A percentile compares a stretch with the other conserved stretches of the same genome.
Conservation (phyloP, 2,888 invertebrate genomes). For the Drosophila basisetae region DNA sequence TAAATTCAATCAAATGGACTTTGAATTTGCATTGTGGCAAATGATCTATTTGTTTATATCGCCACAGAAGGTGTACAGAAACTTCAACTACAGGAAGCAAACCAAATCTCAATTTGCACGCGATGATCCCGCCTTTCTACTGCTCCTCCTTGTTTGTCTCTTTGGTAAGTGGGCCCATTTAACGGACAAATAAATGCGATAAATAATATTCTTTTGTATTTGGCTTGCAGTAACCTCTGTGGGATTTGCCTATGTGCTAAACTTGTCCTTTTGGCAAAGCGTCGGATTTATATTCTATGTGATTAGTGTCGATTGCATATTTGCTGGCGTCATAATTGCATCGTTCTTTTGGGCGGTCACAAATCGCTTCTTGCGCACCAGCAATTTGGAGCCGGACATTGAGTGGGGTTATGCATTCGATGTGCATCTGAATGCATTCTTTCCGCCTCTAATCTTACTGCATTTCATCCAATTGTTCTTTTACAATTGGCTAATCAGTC, state of each 20-base stretch:
- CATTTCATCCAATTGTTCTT: conserved; percentile 97
- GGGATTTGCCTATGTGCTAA: conserved; percentile 93
- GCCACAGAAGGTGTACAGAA: conserved; percentile 98
- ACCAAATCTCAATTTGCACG: conserved; percentile 99
- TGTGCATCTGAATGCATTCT: conserved; percentile 99
- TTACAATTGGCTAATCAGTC: conserved; percentile 92
- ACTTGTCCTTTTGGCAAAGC: conserved; percentile 89
- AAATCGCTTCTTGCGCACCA: conserved; percentile 83
- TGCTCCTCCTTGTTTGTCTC: conserved; percentile 94
- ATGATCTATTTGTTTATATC: conserved; percentile 97
- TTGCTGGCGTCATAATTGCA: conserved; percentile 93
- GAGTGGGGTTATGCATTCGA: conserved; percentile 99
- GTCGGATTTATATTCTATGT: conserved; percentile 95
- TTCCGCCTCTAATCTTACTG: conserved; percentile 96
- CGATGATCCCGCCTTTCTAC: conserved; percentile 99
- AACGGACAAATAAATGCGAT: background rate
- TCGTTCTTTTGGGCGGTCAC: conserved; percentile 93
- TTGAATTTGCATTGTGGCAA: conserved; percentile 99
- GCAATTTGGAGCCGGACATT: conserved; percentile 86
- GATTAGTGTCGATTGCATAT: conserved; percentile 97
- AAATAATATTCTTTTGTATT: background rate
- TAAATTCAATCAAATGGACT: conserved; percentile 99
- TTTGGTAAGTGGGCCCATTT: conserved; percentile 87
- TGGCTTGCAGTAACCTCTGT: conserved; percentile 91
- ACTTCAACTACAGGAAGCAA: conserved; percentile 98